These are phyloP conservation scores for Ptilorrhoa leucosticta DNA, from an alignment of 2,113 vertebrate species.

Conservation along the genomic window DNA sequence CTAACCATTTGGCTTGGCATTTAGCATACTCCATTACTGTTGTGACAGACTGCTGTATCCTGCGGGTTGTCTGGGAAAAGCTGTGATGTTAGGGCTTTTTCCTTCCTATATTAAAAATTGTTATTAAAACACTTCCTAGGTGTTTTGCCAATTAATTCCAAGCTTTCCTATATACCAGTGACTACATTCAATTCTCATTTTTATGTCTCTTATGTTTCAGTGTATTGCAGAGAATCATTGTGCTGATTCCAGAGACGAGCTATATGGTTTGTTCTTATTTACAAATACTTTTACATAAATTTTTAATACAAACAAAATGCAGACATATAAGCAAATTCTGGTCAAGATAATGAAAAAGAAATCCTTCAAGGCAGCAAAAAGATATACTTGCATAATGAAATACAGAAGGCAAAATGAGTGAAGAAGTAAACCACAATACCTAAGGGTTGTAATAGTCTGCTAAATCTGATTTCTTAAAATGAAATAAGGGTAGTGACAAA, in stretches of 20 bases:
- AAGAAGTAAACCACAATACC: neutral
- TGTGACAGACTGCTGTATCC: neutral
- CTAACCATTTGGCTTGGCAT: neutral
- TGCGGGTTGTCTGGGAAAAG: neutral
- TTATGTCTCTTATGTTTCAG: neutral
- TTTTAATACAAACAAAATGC: neutral
- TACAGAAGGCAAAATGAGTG: neutral
- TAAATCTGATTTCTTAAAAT: constrained; percentile 37
- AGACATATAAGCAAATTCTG: constrained; percentile 2
- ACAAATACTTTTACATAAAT: neutral
- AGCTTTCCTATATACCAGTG: neutral
- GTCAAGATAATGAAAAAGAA: constrained; percentile 24
- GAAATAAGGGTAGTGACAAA: neutral
- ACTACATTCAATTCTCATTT: neutral
- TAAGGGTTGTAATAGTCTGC: neutral
- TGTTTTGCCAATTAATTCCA: neutral
- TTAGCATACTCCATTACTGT: neutral
- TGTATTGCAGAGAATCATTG: neutral
- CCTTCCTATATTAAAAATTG: neutral
- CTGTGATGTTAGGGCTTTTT: neutral
- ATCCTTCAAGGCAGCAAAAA: neutral
- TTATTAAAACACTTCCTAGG: neutral
- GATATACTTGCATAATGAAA: constrained; percentile 9
- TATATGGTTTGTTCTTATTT: neutral
- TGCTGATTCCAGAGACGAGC: neutral